A percentile compares a stretch with the other conserved stretches of the same genome.
Conservation (phyloP, 2,888 invertebrate species). For the Chironomus riparius region DNA sequence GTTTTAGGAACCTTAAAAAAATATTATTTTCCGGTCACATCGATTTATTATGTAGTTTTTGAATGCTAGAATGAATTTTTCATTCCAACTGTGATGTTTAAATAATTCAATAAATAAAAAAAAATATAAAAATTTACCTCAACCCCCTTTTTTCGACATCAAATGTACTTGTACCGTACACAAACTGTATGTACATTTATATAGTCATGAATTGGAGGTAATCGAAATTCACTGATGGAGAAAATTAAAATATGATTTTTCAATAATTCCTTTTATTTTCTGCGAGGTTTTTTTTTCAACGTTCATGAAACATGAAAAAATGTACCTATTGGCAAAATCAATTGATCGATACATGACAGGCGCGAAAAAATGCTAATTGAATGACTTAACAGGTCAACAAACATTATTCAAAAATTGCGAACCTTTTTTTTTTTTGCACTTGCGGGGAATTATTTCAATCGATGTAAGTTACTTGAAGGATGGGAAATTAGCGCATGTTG, state of each 20-base stretch:
- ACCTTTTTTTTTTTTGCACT: neutral
- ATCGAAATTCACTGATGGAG: constrained; percentile 1
- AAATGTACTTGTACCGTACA: too few relatives aligned
- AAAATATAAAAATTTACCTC: neutral
- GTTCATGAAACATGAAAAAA: neutral
- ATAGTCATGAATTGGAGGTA: neutral
- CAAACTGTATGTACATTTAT: too few relatives aligned
- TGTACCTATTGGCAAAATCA: constrained; percentile 1
- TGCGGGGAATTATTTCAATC: too few relatives aligned
- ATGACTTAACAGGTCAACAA: neutral
- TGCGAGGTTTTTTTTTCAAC: neutral
- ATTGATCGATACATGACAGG: constrained; percentile 13
- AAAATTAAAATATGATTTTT: constrained; percentile 19
- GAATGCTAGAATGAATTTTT: neutral
- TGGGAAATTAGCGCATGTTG: too few relatives aligned
- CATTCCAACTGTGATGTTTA: neutral
- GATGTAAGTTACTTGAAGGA: neutral
- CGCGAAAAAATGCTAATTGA: constrained; percentile 18
- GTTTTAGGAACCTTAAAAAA: neutral
- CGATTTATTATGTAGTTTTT: neutral
- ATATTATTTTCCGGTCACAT: neutral
- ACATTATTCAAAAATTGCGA: neutral
- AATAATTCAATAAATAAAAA: neutral
- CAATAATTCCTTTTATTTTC: neutral
- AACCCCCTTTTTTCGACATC: too few relatives aligned